These are phyloP conservation scores for Vidua chalybeata DNA, from an alignment of 2,113 vertebrate species.

Conservation along the genomic window DNA sequence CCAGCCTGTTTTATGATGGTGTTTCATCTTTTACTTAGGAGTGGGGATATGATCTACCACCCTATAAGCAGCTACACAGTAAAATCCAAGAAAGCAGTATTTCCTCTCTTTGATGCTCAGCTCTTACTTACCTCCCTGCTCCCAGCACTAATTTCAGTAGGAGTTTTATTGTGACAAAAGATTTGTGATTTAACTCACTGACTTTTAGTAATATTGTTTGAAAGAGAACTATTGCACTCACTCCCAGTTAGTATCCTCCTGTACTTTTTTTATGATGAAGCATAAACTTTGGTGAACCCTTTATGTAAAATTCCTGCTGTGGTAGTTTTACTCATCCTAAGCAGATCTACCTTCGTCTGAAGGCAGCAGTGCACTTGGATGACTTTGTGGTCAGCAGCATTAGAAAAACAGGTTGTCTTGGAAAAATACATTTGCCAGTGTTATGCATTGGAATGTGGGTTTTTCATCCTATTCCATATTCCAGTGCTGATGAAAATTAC, in stretches of 20 bases:
- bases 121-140: background rate
- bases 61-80: background rate
- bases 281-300: background rate
- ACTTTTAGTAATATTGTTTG: background rate
- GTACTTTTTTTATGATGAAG: background rate
- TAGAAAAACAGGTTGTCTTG: constrained; percentile 47
- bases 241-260: background rate
- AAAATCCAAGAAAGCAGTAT: background rate
- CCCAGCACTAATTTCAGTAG: background rate
- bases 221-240: background rate
- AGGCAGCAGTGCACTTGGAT: background rate
- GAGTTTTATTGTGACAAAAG: background rate
- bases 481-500: constrained; percentile 43
- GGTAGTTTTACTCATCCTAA: background rate
- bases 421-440: constrained; percentile 35
- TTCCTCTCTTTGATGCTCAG: background rate
- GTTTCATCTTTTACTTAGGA: background rate
- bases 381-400: constrained; percentile 13
- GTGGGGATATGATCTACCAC: background rate
- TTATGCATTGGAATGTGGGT: constrained; percentile 25
- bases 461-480: constrained; percentile 38
- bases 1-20: background rate
- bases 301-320: background rate
- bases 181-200: background rate
- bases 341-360: background rate